These are phyloP conservation scores for Ericerus pela DNA, from an alignment of 1,140 invertebrate species.

Conservation along the genomic window DNA sequence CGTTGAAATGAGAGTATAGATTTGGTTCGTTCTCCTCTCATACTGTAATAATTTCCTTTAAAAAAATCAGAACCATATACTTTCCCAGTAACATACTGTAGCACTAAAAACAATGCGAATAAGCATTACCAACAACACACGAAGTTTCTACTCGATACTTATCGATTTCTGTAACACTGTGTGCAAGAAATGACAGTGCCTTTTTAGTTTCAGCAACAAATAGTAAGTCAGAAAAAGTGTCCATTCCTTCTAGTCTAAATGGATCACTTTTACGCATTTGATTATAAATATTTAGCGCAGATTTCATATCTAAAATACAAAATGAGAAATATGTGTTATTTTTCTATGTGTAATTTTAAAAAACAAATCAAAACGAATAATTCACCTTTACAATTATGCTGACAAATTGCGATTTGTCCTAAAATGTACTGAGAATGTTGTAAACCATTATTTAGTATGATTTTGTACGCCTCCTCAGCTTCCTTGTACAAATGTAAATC, in stretches of 20 bases:
- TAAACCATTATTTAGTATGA: constrained; percentile 74
- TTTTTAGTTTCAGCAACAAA: constrained; percentile 87
- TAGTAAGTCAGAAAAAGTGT: constrained; percentile 90
- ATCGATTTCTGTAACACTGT: constrained; percentile 83
- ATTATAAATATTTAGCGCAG: constrained; percentile 70
- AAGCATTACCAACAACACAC: constrained; percentile 57
- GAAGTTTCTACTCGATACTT: constrained; percentile 96
- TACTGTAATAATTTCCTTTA: constrained; percentile 93
- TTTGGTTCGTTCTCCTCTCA: constrained; percentile 89
- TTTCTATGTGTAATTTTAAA: constrained; percentile 5
- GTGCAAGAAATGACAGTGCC: constrained; percentile 84
- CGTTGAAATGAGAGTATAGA: constrained; percentile 92
- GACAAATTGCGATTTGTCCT: not conserved
- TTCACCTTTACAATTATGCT: constrained; percentile 10
- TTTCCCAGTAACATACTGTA: not conserved
- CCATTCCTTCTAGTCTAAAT: constrained; percentile 84
- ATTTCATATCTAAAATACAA: constrained; percentile 62
- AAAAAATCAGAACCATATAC: constrained; percentile 19
- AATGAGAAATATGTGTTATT: constrained; percentile 13
- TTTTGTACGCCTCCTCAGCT: constrained; percentile 80
- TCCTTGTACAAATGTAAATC: constrained; percentile 83
- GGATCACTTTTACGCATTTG: constrained; percentile 73
- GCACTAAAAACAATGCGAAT: not conserved
- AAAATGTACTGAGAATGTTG: not conserved
- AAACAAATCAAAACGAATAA: constrained; percentile 17